Evolutionary conservation across 2,113 vertebrate species (phyloP), one percentile per base, ranked within the genome.

Genomic region (Xiphophorus maculatus): DNA sequence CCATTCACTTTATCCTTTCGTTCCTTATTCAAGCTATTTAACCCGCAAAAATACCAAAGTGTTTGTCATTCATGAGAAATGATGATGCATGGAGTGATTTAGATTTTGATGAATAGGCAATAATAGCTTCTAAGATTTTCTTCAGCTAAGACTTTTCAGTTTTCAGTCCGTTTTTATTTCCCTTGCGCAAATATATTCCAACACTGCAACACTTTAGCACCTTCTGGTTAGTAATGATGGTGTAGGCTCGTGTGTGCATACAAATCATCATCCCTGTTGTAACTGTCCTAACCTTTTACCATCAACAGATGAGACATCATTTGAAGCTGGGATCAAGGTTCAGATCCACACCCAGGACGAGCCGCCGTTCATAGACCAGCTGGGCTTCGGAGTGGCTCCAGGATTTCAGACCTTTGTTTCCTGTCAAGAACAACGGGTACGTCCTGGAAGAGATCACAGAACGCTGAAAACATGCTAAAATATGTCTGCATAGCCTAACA

Each of bases 371-470:
- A 99, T 99, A 3, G 97, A 99, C 94, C 98, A 99, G 94, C 95
- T 99, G 93, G 98, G 98, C 76, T 99, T 99, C 0, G 98, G 98
- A 10, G 97, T 99, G 83, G 97, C 98, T 0, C 98, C 98, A 0
- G 98, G 98, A 22, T 99, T 99, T 92, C 98, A 99, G 94, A 99
- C 98, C 30, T 99, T 99, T 42, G 98, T 99, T 74, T 97, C 98
- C 89, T 99, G 98, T 93, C 98, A 99, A 92, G 97, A 99, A 82
- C 98, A 99, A 87, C 92, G 97, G 96, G 98, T 99, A 95, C 67
- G 96, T 84, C 76, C 75, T 13, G 13, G 66, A 28, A 51, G 58
- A 68, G 32, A 74, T 60, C 60, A 64, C 33, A 72, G 40, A 74
- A 63, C 12, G 0, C 19, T 48, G 4, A 28, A 63, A 35, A 22